Evolutionary conservation across 2,113 vertebrate genomes (phyloP).

Genomic region (Vombatus ursinus): DNA sequence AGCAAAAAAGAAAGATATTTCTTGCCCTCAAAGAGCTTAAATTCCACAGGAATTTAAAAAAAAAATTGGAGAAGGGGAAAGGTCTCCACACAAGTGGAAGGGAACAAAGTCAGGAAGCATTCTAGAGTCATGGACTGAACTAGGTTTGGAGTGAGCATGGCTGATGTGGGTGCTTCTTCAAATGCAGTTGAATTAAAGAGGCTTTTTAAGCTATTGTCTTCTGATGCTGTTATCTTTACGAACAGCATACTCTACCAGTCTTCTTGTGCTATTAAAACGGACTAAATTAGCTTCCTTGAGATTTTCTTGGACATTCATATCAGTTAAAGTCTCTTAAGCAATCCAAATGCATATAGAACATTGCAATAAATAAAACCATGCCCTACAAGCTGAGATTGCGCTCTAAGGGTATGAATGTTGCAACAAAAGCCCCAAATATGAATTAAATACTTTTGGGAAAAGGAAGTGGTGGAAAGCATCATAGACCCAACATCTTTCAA

Average conservation of each 20-base stretch:
- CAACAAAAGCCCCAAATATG: slow-evolving; percentile 13
- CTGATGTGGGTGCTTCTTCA: not conserved
- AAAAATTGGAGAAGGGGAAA: not conserved
- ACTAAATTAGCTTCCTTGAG: slow-evolving; percentile 4
- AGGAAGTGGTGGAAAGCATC: not conserved
- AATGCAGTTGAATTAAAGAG: not conserved
- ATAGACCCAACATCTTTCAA: slow-evolving; percentile 16
- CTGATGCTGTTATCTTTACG: not conserved
- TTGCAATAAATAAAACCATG: slow-evolving; percentile 52
- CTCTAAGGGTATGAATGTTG: slow-evolving; percentile 2
- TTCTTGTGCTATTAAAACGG: slow-evolving; percentile 13
- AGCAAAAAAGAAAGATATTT: not conserved
- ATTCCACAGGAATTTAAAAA: not conserved
- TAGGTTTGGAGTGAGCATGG: not conserved
- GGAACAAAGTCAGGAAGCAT: not conserved
- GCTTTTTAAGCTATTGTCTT: not conserved
- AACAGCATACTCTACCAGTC: not conserved
- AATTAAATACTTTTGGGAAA: slow-evolving; percentile 34
- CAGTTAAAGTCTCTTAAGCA: slow-evolving; percentile 51
- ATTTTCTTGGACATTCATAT: slow-evolving; percentile 30
- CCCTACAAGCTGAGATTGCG: slow-evolving; percentile 38
- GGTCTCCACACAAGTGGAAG: too few relatives aligned
- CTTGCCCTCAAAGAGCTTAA: not conserved
- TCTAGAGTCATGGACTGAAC: not conserved
- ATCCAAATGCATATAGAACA: slow-evolving; percentile 16